Evolutionary conservation across 2,888 invertebrate species (phyloP).

Genomic region (Elegia similella): DNA sequence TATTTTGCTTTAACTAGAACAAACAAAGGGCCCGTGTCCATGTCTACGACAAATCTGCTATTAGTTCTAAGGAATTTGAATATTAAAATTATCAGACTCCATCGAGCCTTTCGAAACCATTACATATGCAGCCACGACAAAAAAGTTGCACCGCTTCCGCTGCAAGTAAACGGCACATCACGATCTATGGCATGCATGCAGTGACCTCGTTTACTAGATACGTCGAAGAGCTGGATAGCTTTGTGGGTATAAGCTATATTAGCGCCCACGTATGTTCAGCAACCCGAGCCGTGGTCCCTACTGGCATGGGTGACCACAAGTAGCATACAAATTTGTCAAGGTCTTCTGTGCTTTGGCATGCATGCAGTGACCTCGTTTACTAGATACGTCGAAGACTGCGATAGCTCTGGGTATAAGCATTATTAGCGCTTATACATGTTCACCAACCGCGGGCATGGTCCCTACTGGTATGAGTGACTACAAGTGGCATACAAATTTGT

Average conservation of each 20-base stretch:
- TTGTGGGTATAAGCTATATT: too few relatives aligned
- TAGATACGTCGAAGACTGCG: not conserved
- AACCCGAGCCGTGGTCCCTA: too few relatives aligned
- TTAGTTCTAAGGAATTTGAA: slow-evolving; percentile 1
- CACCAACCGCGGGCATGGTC: too few relatives aligned
- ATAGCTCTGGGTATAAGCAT: too few relatives aligned
- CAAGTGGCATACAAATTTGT: too few relatives aligned
- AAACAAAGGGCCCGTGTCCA: not conserved
- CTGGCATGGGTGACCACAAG: too few relatives aligned
- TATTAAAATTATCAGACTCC: slow-evolving; percentile 13
- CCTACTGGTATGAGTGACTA: too few relatives aligned
- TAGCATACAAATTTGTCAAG: too few relatives aligned
- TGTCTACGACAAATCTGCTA: not conserved
- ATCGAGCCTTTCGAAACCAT: slow-evolving; percentile 9
- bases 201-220: not conserved
- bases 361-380: slow-evolving; percentile 1
- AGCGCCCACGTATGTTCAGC: too few relatives aligned
- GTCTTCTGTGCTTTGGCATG: too few relatives aligned
- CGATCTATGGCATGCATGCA: slow-evolving; percentile 9
- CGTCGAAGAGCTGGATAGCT: not conserved
- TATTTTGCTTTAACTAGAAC: too few relatives aligned
- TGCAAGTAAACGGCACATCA: slow-evolving; percentile 7
- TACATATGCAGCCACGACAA: slow-evolving; percentile 12
- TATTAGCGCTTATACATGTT: too few relatives aligned
- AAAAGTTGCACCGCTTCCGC: slow-evolving; percentile 10